A percentile compares a stretch with the other conserved stretches of the same genome.
Conservation (phyloP, 2,113 vertebrate species). For the Eudyptes chrysolophus region DNA sequence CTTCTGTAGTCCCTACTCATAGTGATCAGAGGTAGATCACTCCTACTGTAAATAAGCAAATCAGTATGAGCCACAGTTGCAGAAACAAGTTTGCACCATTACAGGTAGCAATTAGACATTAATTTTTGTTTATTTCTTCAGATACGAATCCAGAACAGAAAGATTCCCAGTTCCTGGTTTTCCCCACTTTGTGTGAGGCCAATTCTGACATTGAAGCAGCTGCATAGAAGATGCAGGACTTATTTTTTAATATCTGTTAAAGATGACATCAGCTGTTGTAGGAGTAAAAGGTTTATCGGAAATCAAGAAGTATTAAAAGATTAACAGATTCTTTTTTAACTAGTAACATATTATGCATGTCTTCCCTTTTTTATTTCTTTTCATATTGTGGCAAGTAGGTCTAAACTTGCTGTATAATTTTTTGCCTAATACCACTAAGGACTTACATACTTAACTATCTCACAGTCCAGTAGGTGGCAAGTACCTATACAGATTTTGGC, state of each 20-base stretch:
- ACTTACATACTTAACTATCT: background rate
- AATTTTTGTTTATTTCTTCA: background rate
- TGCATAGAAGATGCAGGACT: background rate
- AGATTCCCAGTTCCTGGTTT: background rate
- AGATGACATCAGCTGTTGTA: background rate
- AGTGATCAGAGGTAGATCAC: background rate
- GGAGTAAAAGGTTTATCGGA: background rate
- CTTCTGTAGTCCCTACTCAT: background rate
- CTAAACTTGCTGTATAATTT: background rate
- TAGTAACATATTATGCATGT: background rate
- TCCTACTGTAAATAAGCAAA: background rate
- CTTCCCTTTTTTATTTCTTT: background rate
- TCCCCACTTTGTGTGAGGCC: background rate
- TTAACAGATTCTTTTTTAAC: background rate
- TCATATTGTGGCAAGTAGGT: background rate
- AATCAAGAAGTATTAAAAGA: background rate
- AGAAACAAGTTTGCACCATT: background rate
- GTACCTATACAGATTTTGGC: background rate
- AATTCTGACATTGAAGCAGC: background rate
- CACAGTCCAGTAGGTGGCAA: background rate
- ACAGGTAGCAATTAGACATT: background rate
- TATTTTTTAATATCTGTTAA: background rate
- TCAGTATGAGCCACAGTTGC: background rate
- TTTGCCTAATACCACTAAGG: background rate
- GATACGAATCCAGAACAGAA: background rate